phyloP scores from a whole-genome alignment of 1,140 invertebrate species.

The Rhysida immarginata region DNA sequence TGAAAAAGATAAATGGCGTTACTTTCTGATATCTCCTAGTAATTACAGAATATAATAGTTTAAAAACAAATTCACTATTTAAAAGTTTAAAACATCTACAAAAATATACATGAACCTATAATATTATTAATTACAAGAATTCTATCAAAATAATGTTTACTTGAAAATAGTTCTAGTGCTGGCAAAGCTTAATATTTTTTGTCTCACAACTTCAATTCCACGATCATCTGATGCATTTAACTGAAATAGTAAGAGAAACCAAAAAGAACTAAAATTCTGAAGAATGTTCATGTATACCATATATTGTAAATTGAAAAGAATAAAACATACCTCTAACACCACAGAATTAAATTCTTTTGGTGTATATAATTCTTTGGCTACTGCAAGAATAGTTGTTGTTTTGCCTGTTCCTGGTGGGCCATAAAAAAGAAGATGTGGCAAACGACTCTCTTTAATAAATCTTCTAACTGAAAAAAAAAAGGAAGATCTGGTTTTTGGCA shows the following conservation, averaged over 20 bases:
- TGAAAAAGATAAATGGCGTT: too few relatives aligned
- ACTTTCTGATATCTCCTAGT: too few relatives aligned
- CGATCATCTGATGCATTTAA: conserved; percentile 98
- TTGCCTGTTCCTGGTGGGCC: conserved; percentile 98
- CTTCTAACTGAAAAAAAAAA: conserved; percentile 58
- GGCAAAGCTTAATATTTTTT: conserved; percentile 94
- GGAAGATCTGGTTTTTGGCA: too few relatives aligned
- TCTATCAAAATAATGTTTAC: conserved; percentile 20
- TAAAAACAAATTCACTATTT: too few relatives aligned
- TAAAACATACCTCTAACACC: conserved; percentile 40
- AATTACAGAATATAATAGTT: too few relatives aligned
- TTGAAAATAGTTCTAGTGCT: conserved; percentile 93
- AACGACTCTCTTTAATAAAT: conserved; percentile 78
- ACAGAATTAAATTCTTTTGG: conserved; percentile 72
- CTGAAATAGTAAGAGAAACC: conserved; percentile 60
- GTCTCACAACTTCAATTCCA: conserved; percentile 91
- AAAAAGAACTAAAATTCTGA: conserved; percentile 4
- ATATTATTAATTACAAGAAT: too few relatives aligned
- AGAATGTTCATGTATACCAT: not conserved
- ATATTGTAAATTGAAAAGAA: too few relatives aligned
- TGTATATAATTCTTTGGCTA: conserved; percentile 82
- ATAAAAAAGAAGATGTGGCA: conserved; percentile 95
- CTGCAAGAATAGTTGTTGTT: conserved; percentile 94
- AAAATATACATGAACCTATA: too few relatives aligned
- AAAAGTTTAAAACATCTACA: too few relatives aligned